phyloP scores from a whole-genome alignment of 2,888 invertebrate genomes.

The Sisyra nigra region DNA sequence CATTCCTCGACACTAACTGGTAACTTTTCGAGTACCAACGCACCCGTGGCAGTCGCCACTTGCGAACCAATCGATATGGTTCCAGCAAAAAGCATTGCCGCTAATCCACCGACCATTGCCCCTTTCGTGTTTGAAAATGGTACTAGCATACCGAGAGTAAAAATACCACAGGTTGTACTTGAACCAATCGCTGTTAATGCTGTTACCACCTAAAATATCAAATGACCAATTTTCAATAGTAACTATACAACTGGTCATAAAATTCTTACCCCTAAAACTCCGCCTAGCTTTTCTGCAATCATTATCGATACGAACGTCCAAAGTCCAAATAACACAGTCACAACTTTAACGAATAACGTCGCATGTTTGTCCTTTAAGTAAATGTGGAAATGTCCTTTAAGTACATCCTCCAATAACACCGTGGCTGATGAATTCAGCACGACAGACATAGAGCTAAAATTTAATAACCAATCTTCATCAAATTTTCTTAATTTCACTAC shows the following conservation, averaged over 20 bases:
- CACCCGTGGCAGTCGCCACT: conserved; percentile 40
- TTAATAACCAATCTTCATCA: conserved; percentile 9
- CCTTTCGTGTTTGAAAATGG: conserved; percentile 64
- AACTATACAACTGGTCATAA: background rate
- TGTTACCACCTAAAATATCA: conserved; percentile 37
- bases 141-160: conserved; percentile 66
- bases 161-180: conserved; percentile 68
- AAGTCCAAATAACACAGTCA: conserved; percentile 45
- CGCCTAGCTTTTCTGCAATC: conserved; percentile 59
- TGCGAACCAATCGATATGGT: conserved; percentile 52
- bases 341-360: conserved; percentile 43
- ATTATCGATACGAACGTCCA: conserved; percentile 46
- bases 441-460: conserved; percentile 66
- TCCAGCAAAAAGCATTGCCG: conserved; percentile 42
- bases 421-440: conserved; percentile 78
- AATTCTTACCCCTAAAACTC: conserved; percentile 52
- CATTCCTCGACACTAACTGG: conserved; percentile 32
- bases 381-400: conserved; percentile 50
- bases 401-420: conserved; percentile 68
- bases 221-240: background rate
- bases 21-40: conserved; percentile 38
- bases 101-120: conserved; percentile 38
- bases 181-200: conserved; percentile 72
- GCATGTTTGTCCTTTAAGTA: conserved; percentile 42
- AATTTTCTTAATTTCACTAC: no score